A percentile compares a stretch with the other conserved stretches of the same genome.
These are phyloP conservation scores for Triplophysa rosa DNA, from an alignment of 2,113 vertebrate genomes.

Conservation along the genomic window DNA sequence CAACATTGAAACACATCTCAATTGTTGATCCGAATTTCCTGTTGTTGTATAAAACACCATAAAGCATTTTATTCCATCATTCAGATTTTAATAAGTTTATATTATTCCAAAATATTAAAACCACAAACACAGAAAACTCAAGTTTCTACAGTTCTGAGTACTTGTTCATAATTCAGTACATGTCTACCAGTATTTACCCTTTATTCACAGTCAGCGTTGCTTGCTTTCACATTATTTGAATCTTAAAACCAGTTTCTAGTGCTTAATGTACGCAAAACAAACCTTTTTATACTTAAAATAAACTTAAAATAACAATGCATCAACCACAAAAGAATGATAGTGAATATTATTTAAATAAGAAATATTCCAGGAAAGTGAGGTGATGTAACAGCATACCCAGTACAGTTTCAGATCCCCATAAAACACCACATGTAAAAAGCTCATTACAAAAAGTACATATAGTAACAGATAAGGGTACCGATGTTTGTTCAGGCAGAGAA, in stretches of 20 bases:
- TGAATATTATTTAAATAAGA: conserved; percentile 5
- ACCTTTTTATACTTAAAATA: background rate
- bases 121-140: conserved; percentile 25
- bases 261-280: background rate
- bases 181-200: background rate
- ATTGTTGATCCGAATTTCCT: background rate
- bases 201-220: background rate
- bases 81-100: conserved; percentile 17
- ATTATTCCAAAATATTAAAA: conserved; percentile 24
- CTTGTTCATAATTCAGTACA: conserved; percentile 17
- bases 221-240: conserved; percentile 7
- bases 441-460: background rate
- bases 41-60: conserved; percentile 56
- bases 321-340: background rate
- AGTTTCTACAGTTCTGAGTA: background rate
- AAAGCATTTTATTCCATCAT: conserved; percentile 51
- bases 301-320: background rate
- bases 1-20: too few species aligned
- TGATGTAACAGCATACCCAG: conserved; percentile 4
- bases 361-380: conserved; percentile 44
- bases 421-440: conserved; percentile 5
- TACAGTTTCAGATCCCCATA: background rate
- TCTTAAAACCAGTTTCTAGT: background rate
- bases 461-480: background rate
- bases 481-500: too few species aligned